Base-by-base conservation (phyloP, 2,888 invertebrate species). In the Coleophora flavipennella region DNA sequence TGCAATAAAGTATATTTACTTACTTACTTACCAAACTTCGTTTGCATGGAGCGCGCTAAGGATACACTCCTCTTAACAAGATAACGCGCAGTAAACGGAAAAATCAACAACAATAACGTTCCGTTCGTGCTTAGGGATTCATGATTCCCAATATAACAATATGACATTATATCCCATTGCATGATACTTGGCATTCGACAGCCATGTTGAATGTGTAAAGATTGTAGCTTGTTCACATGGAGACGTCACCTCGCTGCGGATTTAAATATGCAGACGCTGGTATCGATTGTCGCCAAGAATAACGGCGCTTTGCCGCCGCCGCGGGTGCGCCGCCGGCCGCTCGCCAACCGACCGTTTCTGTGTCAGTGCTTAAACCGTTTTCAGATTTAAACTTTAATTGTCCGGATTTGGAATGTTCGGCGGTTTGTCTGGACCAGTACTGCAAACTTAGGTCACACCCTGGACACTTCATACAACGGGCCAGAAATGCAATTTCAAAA, bases 251-350 rank as follows among this genome's bases (percentile, higher is more conserved):
- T 67, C 70, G 62, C 55, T 53, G 62, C 59, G 65, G 68, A 73
- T 76, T 79, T 80, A 79, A 81, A 80, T 81, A 83, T 79, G 75
- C 78, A 78, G 73, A 79, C 73, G 62, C 51, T 49, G 43, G 69
- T 81, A 81, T 83, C 67, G 83, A 83, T 81, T 81, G 78, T 80
- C 73, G 70, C 79, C 67, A 71, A 79, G 79, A 83, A 83, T 81
- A 81, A 72, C 72, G 62, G 63, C 62, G 52, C 50, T 49, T 51
- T 50, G 20, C 47, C 56, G 59, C 51, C 54, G 54, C 13, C 32
- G 26, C 31, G 44, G n/a, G n/a, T n/a, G n/a, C n/a, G n/a, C 55
- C 55, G 53, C 55, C 42, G 45, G 46, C 46, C 51, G 42, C 50
- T 12, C 44, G 39, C 35, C 39, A 20, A 41, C 44, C 27, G 33